Evolutionary conservation across 1,140 invertebrate genomes (phyloP), one percentile per base, ranked within the genome.

Genomic region (Helicoverpa armigera): DNA sequence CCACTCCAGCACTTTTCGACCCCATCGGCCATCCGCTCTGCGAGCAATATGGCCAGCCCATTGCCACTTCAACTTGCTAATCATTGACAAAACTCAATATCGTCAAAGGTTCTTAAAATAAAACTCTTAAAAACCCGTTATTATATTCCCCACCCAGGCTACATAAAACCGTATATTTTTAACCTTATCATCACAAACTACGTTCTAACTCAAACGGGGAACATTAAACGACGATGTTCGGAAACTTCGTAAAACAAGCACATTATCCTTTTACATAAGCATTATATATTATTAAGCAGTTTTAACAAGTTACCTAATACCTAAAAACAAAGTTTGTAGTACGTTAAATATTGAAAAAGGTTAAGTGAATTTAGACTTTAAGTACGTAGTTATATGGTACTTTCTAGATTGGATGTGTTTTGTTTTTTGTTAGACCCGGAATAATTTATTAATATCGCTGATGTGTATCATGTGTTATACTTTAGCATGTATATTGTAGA

Each of bases 211-310:
- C 53, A 54, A 14, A 54, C 14, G 7, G n/a, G n/a, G n/a, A 29
- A 9, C 23, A 10, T 60, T 23, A 2, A 29, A 11, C 7, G 35
- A 7, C 10, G 10, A 18, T 23, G 10, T 16, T 9, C 3, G 11
- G 29, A 60, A 60, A 18, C n/a, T 58, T 29, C 5, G 5, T 2
- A 58, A 58, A 58, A 58, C 56, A 58, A 58, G 18, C 16, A 58
- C 56, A 60, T 60, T 60, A 60, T 60, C 58, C 58, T 60, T 60
- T 60, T 60, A 60, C 29, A 60, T 29, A 60, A 60, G 13, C 11
- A 60, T 29, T 29, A 60, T 60, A 60, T 29, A 60, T 60, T 60
- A 29, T 60, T 60, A 60, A 60, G 29, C 23, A 29, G 18, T 60
- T 60, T 12, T 10, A 58, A 12, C 56, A 58, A 58, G 12, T 58